Conservation (phyloP, 2,113 vertebrate genomes). For the Eretmochelys imbricata region DNA sequence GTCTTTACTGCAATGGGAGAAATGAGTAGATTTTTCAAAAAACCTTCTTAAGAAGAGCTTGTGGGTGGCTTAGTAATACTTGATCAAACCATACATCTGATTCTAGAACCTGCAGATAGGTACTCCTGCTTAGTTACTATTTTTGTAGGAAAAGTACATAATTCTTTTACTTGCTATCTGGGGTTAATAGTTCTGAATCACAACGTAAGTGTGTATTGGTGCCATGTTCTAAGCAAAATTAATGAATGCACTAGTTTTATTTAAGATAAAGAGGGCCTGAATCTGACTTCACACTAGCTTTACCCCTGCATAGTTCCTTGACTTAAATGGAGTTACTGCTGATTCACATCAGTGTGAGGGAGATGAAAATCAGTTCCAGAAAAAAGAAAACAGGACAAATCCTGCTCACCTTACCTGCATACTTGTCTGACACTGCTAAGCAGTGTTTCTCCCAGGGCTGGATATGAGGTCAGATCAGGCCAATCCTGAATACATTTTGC, state of each 20-base stretch:
- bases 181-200: background rate
- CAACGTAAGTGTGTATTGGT: background rate
- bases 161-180: background rate
- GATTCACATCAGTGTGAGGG: background rate
- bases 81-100: background rate
- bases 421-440: background rate
- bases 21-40: background rate
- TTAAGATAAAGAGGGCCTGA: background rate
- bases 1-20: background rate
- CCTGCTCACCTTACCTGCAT: background rate
- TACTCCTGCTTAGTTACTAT: slow-evolving; percentile 8
- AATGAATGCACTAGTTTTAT: background rate
- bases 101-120: background rate
- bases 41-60: background rate
- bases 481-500: slow-evolving; percentile 34
- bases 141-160: background rate
- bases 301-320: background rate
- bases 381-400: background rate
- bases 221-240: background rate
- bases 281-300: background rate
- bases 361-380: background rate
- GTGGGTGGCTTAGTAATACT: slow-evolving; percentile 2
- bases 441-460: background rate
- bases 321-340: background rate
- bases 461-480: slow-evolving; percentile 50